Evolutionary conservation across 2,113 vertebrate species (phyloP), one percentile per base, ranked within the genome.

Genomic region (Pelecanus crispus): DNA sequence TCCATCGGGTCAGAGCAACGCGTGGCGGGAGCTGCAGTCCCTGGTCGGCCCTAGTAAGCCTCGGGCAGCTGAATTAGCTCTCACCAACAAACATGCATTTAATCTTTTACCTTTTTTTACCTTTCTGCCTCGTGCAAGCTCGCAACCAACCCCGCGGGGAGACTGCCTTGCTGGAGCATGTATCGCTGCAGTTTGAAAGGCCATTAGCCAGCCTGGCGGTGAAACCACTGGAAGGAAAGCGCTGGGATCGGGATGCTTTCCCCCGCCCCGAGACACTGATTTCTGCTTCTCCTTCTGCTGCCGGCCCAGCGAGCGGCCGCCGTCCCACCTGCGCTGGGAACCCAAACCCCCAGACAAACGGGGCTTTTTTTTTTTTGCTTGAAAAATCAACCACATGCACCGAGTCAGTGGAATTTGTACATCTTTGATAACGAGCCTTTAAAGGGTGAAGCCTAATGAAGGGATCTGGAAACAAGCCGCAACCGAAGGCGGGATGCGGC

Each of bases 371-470:
- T n/a, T n/a, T n/a, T n/a, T n/a, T n/a, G n/a, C n/a, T n/a, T n/a
- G n/a, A n/a, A n/a, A n/a, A 56, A 85, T 86, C 58, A 55, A 81
- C 47, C 0, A 0, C 55, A 63, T 11, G 17, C n/a, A 25, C 65
- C 11, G 14, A 81, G 63, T 36, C 55, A 32, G 62, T n/a, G 70
- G 91, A 75, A 82, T 95, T 84, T 63, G 80, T 85, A 84, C 90
- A 31, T 89, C 94, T 96, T 81, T 86, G 92, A 86, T 97, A 97
- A 97, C 9, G 19, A 97, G 84, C 38, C 26, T 95, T 96, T 96
- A 96, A 94, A 97, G 96, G 95, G 83, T 89, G 92, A 85, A 75
- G 65, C 70, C 90, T 95, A 94, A 97, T 24, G 95, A 95, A 95
- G 77, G 89, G 94, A 96, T 63, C 92, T 2, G 4, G 96, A 94